phyloP scores from a whole-genome alignment of 2,888 invertebrate species.

The Xiphydria camelus region DNA sequence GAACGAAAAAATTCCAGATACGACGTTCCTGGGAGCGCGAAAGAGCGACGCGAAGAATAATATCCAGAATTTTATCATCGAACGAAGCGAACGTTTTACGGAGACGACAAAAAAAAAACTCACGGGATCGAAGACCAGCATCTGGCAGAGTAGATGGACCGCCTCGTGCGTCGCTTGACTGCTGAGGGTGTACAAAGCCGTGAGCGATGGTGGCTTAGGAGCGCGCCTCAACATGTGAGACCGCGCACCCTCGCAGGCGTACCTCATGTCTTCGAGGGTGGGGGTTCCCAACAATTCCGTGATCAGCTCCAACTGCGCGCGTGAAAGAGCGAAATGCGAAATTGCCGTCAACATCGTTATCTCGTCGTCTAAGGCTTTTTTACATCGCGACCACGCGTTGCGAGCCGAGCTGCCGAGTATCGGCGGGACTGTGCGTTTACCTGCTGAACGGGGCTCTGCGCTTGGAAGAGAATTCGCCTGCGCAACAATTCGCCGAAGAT shows the following conservation, averaged over 20 bases:
- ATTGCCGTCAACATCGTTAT: not conserved
- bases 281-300: constrained; percentile 97
- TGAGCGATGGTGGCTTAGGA: constrained; percentile 84
- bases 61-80: no score
- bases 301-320: constrained; percentile 87
- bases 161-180: constrained; percentile 97
- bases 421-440: no score
- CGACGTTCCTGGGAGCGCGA: no score
- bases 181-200: constrained; percentile 89
- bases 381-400: not conserved
- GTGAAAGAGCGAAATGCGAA: not conserved
- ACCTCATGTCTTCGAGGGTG: constrained; percentile 91
- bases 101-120: constrained; percentile 57
- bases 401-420: no score
- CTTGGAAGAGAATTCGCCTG: constrained; percentile 95
- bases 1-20: no score
- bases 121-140: constrained; percentile 98
- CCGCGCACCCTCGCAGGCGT: constrained; percentile 94
- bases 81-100: no score
- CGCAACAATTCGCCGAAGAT: constrained; percentile 98
- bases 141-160: constrained; percentile 93
- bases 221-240: constrained; percentile 88
- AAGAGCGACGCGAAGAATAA: not conserved
- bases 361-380: not conserved
- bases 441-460: constrained; percentile 96